A percentile compares a stretch with the other conserved stretches of the same genome.
These are phyloP conservation scores for Tetramorium alpestre DNA, from an alignment of 1,140 invertebrate species.

Conservation along the genomic window DNA sequence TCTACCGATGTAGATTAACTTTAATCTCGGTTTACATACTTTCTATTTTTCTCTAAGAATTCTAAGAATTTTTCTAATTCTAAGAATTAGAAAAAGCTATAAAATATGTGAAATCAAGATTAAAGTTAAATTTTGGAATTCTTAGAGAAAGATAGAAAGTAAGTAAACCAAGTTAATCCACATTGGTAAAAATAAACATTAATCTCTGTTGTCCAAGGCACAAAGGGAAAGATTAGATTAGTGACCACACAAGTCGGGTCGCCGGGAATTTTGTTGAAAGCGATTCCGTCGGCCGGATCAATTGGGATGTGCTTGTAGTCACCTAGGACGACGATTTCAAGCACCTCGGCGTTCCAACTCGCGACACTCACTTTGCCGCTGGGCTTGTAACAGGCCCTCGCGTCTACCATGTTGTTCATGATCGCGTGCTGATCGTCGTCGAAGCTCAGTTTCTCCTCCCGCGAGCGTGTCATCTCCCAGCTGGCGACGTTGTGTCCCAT, in stretches of 20 bases:
- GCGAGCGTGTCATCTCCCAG: conserved; percentile 80
- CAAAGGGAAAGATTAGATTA: background rate
- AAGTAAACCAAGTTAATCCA: no score
- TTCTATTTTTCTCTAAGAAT: no score
- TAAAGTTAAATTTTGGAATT: no score
- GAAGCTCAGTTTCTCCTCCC: conserved; percentile 78
- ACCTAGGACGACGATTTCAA: background rate
- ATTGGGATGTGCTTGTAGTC: background rate
- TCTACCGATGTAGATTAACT: no score
- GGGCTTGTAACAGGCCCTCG: conserved; percentile 86
- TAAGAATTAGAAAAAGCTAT: no score
- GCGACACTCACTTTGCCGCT: conserved; percentile 84
- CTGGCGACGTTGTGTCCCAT: conserved; percentile 75
- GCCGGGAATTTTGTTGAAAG: background rate
- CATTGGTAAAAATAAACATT: no score
- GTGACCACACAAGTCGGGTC: no score
- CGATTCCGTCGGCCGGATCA: background rate
- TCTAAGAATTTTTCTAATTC: no score
- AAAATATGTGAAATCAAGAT: no score
- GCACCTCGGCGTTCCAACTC: background rate
- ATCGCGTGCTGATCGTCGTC: conserved; percentile 81
- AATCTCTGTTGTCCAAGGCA: background rate
- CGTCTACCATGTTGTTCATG: conserved; percentile 85
- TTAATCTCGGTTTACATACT: no score
- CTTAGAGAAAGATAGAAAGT: no score